Evolutionary conservation across 2,797 vertebrate genomes (phyloP).

Genomic region (Neopelma chrysocephalum): DNA sequence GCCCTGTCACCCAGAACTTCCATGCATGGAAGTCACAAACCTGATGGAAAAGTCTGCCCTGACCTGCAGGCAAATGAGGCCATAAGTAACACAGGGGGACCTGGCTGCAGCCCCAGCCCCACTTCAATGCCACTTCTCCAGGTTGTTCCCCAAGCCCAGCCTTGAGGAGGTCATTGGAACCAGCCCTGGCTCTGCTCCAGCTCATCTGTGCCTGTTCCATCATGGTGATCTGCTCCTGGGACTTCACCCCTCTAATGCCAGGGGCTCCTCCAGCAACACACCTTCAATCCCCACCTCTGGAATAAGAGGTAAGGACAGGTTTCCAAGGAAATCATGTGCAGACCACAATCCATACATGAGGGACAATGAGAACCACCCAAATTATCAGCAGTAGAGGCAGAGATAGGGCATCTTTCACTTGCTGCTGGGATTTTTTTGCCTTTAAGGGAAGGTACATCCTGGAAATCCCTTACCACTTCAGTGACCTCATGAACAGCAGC

Average conservation of each 20-base stretch:
- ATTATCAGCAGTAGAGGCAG: neutral
- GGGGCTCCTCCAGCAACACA: neutral
- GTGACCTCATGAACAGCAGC: neutral
- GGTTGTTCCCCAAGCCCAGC: neutral
- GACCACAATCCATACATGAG: accelerated
- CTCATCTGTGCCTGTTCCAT: neutral
- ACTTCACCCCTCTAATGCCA: neutral
- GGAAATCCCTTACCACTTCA: slow-evolving; percentile 16
- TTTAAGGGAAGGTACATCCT: neutral
- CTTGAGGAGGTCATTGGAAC: accelerated
- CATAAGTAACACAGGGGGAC: neutral
- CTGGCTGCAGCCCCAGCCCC: neutral
- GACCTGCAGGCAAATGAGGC: neutral
- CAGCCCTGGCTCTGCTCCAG: neutral
- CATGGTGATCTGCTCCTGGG: neutral
- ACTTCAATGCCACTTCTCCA: neutral
- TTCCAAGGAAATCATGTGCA: accelerated
- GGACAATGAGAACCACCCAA: neutral
- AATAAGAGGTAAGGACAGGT: neutral
- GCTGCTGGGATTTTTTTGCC: neutral
- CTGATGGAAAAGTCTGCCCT: neutral
- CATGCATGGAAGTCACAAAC: neutral
- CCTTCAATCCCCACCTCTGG: accelerated
- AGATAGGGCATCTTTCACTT: neutral
- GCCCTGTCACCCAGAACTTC: neutral